Base-by-base conservation (phyloP, 2,797 vertebrate species). In the Lophotriccus pileatus region DNA sequence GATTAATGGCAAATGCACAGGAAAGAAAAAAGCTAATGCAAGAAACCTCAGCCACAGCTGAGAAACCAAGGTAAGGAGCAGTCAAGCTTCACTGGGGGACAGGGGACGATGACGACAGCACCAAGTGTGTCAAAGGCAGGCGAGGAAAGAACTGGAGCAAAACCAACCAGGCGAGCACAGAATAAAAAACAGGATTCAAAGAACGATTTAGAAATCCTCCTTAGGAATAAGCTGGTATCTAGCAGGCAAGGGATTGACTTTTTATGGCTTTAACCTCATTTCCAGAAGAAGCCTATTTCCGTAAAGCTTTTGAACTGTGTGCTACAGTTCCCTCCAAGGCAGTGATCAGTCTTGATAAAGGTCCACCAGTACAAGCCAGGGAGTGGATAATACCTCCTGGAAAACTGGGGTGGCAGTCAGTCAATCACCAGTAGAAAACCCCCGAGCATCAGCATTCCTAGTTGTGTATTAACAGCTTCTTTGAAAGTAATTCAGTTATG, bases 181-280 rank as follows among this genome's bases (percentile, higher is more conserved):
- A 69, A 82, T 78, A 50, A 73, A 84, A 84, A 81, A 34, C 12
- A 49, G 34, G 24, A 60, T 27, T 63, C 21, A 62, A 46, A 50
- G 18, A 78, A 73, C 6, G 8, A 79, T 52, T 92, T 60, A 56
- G 34, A 82, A 88, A 76, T 43, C 4, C 1, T 78, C 37, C 44
- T 69, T 46, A 79, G 25, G 68, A 89, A 58, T 36, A 88, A 90
- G 34, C 63, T 67, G 41, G 12, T 66, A 84, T 60, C 72, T 83
- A 80, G 46, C 59, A 90, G 36, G 49, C 36, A 55, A 74, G 50
- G 5, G 21, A 89, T 37, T 76, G 58, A 72, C 22, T 90, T 91
- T 72, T 80, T 59, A 63, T 22, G 36, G 27, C 44, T 89, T 89
- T 78, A 95, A 95, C 62, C 47, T 90, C 41, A 85, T 87, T 82